Evolutionary conservation across 2,888 invertebrate genomes (phyloP).

Genomic region (Alsophila aescularia): DNA sequence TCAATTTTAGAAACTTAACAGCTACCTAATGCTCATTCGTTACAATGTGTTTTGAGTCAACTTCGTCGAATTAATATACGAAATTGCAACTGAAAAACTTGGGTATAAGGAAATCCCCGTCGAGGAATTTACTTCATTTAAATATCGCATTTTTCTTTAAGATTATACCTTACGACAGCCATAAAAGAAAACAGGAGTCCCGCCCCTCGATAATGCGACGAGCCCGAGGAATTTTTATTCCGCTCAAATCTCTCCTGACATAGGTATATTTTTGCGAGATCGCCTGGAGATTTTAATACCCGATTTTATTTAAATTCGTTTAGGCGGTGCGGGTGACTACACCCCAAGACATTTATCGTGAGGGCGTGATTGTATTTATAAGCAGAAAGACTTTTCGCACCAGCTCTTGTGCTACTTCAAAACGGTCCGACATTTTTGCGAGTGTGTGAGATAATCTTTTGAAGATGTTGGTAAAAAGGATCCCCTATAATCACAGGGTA

Average conservation of each 20-base stretch:
- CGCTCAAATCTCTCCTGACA: slow-evolving; percentile 83
- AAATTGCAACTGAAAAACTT: slow-evolving; percentile 73
- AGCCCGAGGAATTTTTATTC: slow-evolving; percentile 82
- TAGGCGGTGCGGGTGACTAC: slow-evolving; percentile 75
- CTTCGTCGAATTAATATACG: slow-evolving; percentile 68
- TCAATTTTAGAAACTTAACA: not conserved
- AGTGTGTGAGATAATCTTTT: slow-evolving; percentile 34
- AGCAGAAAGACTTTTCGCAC: slow-evolving; percentile 57
- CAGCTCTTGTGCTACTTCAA: slow-evolving; percentile 35
- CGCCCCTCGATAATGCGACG: slow-evolving; percentile 82
- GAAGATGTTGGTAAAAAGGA: slow-evolving; percentile 35
- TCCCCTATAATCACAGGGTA: slow-evolving; percentile 40
- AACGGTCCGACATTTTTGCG: slow-evolving; percentile 31
- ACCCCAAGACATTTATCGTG: slow-evolving; percentile 77
- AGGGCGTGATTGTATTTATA: slow-evolving; percentile 80
- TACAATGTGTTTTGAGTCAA: slow-evolving; percentile 2
- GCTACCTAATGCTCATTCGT: not conserved
- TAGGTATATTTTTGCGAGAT: slow-evolving; percentile 82
- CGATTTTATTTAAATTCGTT: slow-evolving; percentile 84
- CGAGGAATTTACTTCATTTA: slow-evolving; percentile 82
- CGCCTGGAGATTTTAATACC: slow-evolving; percentile 81
- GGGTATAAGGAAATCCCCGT: slow-evolving; percentile 72
- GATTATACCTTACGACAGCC: slow-evolving; percentile 84
- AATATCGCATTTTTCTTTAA: slow-evolving; percentile 85
- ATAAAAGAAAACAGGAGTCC: slow-evolving; percentile 83